A percentile compares a stretch with the other conserved stretches of the same genome.
Conservation (phyloP, 1,140 invertebrate species). For the Drosophila bipectinata region DNA sequence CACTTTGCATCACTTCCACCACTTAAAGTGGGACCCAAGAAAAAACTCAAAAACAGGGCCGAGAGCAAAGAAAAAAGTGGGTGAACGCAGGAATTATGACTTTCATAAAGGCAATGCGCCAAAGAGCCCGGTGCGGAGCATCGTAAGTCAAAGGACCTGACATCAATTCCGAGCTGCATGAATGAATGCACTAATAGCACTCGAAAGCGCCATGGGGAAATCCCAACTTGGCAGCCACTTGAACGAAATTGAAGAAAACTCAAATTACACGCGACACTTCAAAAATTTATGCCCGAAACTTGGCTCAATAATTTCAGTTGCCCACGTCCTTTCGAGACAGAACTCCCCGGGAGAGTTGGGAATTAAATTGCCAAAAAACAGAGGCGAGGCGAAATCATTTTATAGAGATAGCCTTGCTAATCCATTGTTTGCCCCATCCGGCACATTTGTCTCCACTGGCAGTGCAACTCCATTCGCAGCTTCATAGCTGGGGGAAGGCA, state of each 20-base stretch:
- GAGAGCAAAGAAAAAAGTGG: conserved; percentile 15
- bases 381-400: conserved; percentile 17
- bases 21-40: conserved; percentile 25
- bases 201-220: conserved; percentile 36
- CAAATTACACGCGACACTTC: conserved; percentile 60
- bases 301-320: conserved; percentile 40
- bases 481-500: conserved; percentile 12
- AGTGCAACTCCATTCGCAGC: conserved; percentile 14
- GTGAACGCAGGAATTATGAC: conserved; percentile 49
- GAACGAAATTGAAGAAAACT: conserved; percentile 53
- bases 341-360: background rate
- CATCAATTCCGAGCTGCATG: conserved; percentile 55
- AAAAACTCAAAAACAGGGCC: conserved; percentile 25
- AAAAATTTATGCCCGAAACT: conserved; percentile 66
- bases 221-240: conserved; percentile 37
- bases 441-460: conserved; percentile 34
- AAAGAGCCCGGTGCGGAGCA: conserved; percentile 56
- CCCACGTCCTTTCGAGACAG: background rate
- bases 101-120: conserved; percentile 62
- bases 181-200: conserved; percentile 60
- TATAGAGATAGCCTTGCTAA: conserved; percentile 29
- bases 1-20: conserved; percentile 29
- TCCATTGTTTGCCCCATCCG: conserved; percentile 26
- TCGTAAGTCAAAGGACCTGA: conserved; percentile 61
- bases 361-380: conserved; percentile 38